A percentile compares a stretch with the other conserved stretches of the same genome.
phyloP scores from a whole-genome alignment of 92 coral and sea anemone species.

The Micromussa lordhowensis region DNA sequence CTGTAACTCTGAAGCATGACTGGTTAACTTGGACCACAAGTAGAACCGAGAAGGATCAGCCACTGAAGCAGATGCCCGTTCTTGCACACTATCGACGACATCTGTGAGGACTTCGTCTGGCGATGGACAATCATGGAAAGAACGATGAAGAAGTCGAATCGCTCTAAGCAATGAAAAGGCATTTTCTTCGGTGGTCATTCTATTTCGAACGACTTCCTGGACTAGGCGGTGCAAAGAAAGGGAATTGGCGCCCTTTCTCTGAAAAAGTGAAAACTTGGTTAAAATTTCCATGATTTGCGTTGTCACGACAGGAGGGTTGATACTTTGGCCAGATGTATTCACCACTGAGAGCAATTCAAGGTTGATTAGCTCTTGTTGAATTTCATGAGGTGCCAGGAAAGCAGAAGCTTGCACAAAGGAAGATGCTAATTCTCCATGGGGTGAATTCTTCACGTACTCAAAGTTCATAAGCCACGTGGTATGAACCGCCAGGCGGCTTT shows the following conservation, averaged over 20 bases:
- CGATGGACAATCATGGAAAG: slow-evolving; percentile 62
- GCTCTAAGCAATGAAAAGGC: slow-evolving; percentile 59
- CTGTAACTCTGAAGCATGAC: slow-evolving; percentile 62
- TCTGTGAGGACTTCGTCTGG: slow-evolving; percentile 33
- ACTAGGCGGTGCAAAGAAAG: slow-evolving; percentile 28
- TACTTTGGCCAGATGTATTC: background rate
- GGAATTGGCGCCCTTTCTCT: background rate
- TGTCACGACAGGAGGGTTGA: background rate
- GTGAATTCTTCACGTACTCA: slow-evolving; percentile 43
- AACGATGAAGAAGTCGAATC: slow-evolving; percentile 57
- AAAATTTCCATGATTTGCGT: background rate
- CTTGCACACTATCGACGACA: slow-evolving; percentile 43
- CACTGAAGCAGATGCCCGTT: slow-evolving; percentile 51
- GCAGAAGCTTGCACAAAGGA: slow-evolving; percentile 36
- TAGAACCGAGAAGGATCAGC: slow-evolving; percentile 62
- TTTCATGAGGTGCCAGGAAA: slow-evolving; percentile 41
- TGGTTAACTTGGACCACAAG: slow-evolving; percentile 71
- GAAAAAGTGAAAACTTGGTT: background rate
- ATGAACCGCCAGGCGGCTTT: slow-evolving; percentile 71
- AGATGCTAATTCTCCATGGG: slow-evolving; percentile 27
- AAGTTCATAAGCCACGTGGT: slow-evolving; percentile 71
- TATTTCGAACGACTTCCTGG: slow-evolving; percentile 10
- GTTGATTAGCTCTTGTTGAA: slow-evolving; percentile 47
- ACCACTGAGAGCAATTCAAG: slow-evolving; percentile 8
- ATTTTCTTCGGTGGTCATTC: background rate